Conservation (phyloP, 2,888 invertebrate genomes). For the Tillus elongatus region DNA sequence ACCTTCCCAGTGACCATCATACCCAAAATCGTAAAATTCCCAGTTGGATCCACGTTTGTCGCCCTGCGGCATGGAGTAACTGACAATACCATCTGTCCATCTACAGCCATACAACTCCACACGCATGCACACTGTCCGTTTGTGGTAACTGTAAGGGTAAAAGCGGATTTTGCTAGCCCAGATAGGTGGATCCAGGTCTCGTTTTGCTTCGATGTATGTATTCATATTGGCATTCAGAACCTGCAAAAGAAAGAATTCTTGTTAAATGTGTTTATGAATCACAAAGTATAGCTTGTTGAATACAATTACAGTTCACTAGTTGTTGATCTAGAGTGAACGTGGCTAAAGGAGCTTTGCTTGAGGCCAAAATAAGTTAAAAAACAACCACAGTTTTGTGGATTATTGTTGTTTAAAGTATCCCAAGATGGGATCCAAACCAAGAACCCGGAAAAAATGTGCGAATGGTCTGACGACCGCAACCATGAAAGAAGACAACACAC, state of each 20-base stretch:
- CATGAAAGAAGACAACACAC: too few species aligned
- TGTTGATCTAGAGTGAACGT: too few species aligned
- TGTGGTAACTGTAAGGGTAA: slow-evolving; percentile 75
- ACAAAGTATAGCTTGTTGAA: too few species aligned
- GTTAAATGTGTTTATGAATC: too few species aligned
- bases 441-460: too few species aligned
- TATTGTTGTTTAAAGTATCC: too few species aligned
- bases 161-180: slow-evolving; percentile 80
- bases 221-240: slow-evolving; percentile 76
- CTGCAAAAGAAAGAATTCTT: slow-evolving; percentile 48
- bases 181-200: slow-evolving; percentile 70
- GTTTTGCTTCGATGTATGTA: slow-evolving; percentile 71
- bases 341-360: too few species aligned
- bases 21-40: slow-evolving; percentile 74
- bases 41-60: slow-evolving; percentile 70
- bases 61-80: slow-evolving; percentile 83
- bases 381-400: too few species aligned
- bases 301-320: too few species aligned
- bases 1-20: slow-evolving; percentile 75
- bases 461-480: too few species aligned
- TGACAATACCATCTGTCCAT: slow-evolving; percentile 75
- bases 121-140: slow-evolving; percentile 82
- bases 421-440: too few species aligned
- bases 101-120: slow-evolving; percentile 84
- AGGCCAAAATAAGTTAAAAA: too few species aligned